Base-by-base conservation (phyloP, 2,888 invertebrate genomes). In the Serripes groenlandicus region DNA sequence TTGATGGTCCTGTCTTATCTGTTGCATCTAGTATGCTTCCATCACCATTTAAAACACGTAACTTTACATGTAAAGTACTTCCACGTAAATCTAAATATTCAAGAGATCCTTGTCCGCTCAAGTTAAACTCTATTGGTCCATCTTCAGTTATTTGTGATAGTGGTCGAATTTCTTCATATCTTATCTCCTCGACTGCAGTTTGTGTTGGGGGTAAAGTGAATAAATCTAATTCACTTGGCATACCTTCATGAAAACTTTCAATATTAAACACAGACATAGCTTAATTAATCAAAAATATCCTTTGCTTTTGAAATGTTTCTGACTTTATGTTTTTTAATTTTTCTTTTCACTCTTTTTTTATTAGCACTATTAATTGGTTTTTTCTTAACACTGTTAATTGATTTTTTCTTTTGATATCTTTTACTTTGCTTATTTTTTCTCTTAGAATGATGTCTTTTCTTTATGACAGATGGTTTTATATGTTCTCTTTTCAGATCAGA, bases 151-250 rank as follows among this genome's bases (percentile, higher is more conserved):
- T 30, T 60, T 78, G 78, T 37, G 78, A 78, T 35, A 54, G 30
- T 4, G 78, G 78, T 56, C 78, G 28, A 32, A 78, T 66, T 66
- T 78, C 72, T 34, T 49, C 54, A 34, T 37, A 64, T n/a, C 18
- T 52, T 21, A 37, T 42, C 34, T 78, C 64, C 28, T 42, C n/a
- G 5, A 77, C 77, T 23, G 64, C 77, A 4, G 54, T 52, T 52
- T 78, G 78, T 52, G 78, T 78, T 9, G 42, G 54, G n/a, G 78
- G 78, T 34, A 78, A 54, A 30, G 32, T 54, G n/a, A 77, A 77
- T 26, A 77, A 71, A 28, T 26, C 11, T 32, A 77, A 49, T n/a
- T 60, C 60, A 3, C 42, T 26, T 2, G 77, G 77, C 28, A 68
- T 52, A 11, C 52, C 66, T 26, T 75, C 68, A 64, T 54, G 66